These are phyloP conservation scores for Neosilurus hyrtlii DNA, from an alignment of 2,797 vertebrate species.

Conservation along the genomic window DNA sequence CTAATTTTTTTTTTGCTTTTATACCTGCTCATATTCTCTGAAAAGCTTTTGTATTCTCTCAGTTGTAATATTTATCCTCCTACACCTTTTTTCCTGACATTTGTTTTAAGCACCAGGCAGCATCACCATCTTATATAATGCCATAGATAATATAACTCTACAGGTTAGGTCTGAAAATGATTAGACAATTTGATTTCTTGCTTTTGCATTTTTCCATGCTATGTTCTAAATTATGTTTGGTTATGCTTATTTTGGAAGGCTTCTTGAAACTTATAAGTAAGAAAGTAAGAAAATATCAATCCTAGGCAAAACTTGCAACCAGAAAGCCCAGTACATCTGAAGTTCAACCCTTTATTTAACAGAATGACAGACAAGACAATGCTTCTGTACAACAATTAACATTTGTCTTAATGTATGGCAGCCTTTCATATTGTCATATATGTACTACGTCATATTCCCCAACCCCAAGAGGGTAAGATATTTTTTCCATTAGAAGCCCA, in stretches of 20 bases:
- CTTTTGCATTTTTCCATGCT: background rate
- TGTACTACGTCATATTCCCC: background rate
- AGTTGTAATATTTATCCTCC: conserved; percentile 7
- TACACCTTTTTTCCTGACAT: conserved; percentile 9
- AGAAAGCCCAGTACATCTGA: background rate
- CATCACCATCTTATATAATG: background rate
- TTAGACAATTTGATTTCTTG: background rate
- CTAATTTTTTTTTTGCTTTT: background rate
- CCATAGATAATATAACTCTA: background rate
- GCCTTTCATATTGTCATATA: background rate
- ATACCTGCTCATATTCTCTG: background rate
- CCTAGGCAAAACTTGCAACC: too few relatives aligned
- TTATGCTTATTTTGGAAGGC: background rate
- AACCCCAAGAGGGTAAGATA: background rate
- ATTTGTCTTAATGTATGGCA: background rate
- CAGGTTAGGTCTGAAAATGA: background rate
- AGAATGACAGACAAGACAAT: too few relatives aligned
- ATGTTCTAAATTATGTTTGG: background rate
- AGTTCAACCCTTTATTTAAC: background rate
- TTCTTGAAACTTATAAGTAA: background rate
- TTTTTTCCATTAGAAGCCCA: background rate
- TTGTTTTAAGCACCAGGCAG: background rate
- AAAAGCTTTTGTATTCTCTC: background rate
- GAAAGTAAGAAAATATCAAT: background rate
- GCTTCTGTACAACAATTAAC: background rate